phyloP scores from a whole-genome alignment of 2,113 vertebrate species.

The Anthoscopus minutus region DNA sequence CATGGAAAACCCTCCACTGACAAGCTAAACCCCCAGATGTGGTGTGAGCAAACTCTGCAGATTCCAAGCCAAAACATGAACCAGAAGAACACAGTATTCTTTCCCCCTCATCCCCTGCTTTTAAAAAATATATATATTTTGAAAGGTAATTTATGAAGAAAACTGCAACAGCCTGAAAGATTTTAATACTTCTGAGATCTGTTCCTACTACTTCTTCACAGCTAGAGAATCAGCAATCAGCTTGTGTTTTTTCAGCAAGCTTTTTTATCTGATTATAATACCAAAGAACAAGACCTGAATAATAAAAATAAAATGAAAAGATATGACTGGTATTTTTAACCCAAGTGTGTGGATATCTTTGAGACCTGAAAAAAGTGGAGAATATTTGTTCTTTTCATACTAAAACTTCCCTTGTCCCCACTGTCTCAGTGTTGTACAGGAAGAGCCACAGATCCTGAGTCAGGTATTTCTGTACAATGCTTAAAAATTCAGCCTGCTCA shows the following conservation, averaged over 20 bases:
- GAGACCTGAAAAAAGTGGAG: background rate
- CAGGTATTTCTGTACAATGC: background rate
- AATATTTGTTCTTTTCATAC: background rate
- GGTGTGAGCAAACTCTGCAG: background rate
- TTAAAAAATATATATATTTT: background rate
- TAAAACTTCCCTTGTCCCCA: background rate
- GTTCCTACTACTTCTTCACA: background rate
- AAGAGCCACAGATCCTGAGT: background rate
- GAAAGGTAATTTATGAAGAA: background rate
- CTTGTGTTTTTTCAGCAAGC: background rate
- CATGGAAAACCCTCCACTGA: background rate
- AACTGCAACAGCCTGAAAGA: background rate
- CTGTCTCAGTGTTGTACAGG: background rate
- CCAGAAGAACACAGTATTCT: background rate
- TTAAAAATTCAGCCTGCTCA: background rate
- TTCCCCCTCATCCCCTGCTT: accelerated
- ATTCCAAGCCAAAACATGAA: background rate
- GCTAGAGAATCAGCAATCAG: background rate
- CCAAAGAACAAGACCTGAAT: background rate
- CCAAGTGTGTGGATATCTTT: background rate
- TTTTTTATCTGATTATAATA: background rate
- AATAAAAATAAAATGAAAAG: background rate
- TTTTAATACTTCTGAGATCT: background rate
- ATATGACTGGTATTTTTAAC: background rate
- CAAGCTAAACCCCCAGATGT: background rate